These are phyloP conservation scores for Hoplostethus mediterraneus DNA, from an alignment of 2,797 vertebrate genomes.

Conservation along the genomic window DNA sequence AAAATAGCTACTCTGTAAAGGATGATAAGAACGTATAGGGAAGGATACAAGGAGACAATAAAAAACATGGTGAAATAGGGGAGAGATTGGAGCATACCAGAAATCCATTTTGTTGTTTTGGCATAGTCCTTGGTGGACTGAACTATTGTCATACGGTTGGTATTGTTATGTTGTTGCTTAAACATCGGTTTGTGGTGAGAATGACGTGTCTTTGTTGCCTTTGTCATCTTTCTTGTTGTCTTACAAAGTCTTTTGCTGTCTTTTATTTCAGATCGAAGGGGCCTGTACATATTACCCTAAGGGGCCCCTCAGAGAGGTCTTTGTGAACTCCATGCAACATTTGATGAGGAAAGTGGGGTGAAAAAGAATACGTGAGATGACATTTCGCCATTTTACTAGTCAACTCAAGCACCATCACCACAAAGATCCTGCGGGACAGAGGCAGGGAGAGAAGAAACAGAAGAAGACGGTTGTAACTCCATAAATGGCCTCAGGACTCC, in stretches of 20 bases:
- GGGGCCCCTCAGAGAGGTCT: slow-evolving; percentile 38
- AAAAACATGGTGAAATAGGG: background rate
- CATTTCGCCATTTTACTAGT: slow-evolving; percentile 54
- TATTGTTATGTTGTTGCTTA: too few species aligned
- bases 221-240: slow-evolving; percentile 7
- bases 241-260: slow-evolving; percentile 37
- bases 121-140: background rate
- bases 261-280: slow-evolving; percentile 65
- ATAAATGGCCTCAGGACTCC: slow-evolving; percentile 75
- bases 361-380: slow-evolving; percentile 69
- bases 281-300: slow-evolving; percentile 14
- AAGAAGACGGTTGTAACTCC: slow-evolving; percentile 31
- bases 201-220: background rate
- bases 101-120: background rate
- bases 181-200: background rate
- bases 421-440: slow-evolving; percentile 27
- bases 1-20: too few species aligned
- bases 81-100: too few species aligned
- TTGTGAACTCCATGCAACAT: slow-evolving; percentile 11
- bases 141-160: too few species aligned
- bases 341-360: slow-evolving; percentile 42
- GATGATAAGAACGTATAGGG: background rate
- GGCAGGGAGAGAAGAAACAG: slow-evolving; percentile 14
- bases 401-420: slow-evolving; percentile 41
- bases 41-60: background rate